Evolutionary conservation across 2,888 invertebrate species (phyloP).

Genomic region (Lepidochrysops patricia): DNA sequence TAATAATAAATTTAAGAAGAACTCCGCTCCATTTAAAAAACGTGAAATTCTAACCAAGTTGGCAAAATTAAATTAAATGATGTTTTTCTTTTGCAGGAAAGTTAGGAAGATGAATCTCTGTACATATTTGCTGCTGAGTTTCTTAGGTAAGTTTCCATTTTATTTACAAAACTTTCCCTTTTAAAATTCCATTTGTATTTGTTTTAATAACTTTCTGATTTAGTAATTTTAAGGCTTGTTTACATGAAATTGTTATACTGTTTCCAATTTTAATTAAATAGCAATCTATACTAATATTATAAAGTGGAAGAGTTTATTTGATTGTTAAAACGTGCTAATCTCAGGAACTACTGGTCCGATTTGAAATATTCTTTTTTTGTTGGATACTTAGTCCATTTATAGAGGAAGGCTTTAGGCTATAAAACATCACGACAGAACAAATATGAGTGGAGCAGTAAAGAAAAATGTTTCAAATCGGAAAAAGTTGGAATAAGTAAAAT

Average conservation of each 20-base stretch:
- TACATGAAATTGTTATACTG: neutral
- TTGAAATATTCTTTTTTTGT: too few species aligned
- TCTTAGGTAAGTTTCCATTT: constrained; percentile 56
- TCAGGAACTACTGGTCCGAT: too few species aligned
- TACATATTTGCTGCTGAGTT: constrained; percentile 65
- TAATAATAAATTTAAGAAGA: neutral
- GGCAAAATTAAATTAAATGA: constrained; percentile 26
- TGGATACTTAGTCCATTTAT: too few species aligned
- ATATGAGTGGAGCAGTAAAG: too few species aligned
- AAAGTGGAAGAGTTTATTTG: too few species aligned
- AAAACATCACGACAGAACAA: too few species aligned
- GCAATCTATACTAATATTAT: too few species aligned
- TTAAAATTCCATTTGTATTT: constrained; percentile 15
- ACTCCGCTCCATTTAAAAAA: neutral
- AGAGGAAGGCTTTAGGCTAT: too few species aligned
- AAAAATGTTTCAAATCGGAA: too few species aligned
- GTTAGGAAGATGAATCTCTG: constrained; percentile 63
- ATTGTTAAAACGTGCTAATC: too few species aligned
- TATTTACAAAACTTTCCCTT: constrained; percentile 23
- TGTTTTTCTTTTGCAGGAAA: constrained; percentile 54
- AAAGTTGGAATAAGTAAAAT: too few species aligned
- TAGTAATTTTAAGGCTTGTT: neutral
- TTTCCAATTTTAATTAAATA: too few species aligned
- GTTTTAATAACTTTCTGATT: constrained; percentile 5
- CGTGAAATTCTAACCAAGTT: constrained; percentile 20